Evolutionary conservation across 1,140 invertebrate genomes (phyloP), one percentile per base, ranked within the genome.

Genomic region (Sipha flava): DNA sequence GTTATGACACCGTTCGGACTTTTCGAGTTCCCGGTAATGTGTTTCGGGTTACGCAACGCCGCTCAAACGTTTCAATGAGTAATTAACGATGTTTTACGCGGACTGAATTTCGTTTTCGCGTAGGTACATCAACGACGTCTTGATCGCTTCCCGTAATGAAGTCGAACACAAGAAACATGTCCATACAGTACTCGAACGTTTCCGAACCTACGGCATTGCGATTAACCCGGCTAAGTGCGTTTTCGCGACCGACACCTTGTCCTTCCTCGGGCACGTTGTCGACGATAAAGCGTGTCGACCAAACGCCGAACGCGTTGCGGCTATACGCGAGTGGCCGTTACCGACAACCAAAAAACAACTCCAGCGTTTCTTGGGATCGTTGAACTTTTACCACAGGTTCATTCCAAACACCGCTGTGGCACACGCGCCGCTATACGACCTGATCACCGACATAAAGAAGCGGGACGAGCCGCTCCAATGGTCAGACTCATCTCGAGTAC

Each of bases 61-160:
- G 47, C 82, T 0, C 84, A 86, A 80, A 84, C 84, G 0, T 90
- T 88, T 82, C 86, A 88, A 82, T 79, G 88, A 18, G 84, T 86
- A 18, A 88, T 90, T 66, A 84, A 88, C 81, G 54, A 84, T 18
- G 83, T 88, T 0, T 82, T 88, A 1, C 23, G 40, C 0, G 80
- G 59, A 1, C 82, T 87, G 16, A 83, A 84, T 26, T 86, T 84
- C 75, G 68, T 75, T 6, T 86, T 83, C 64, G 54, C 80, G n/a
- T n/a, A n/a, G n/a, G 37, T 86, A 85, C 59, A 81, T 86, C 6
- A 85, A 86, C 79, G 85, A 86, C 77, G 81, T 86, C 14, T 62
- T 87, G 0, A 79, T 86, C 10, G 84, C 81, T 0, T 86, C 85
- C 0, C 47, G n/a, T 66, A 82, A 31, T 21, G 70, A 79, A 7